These are phyloP conservation scores for Hycleus cichorii DNA, from an alignment of 1,140 invertebrate species.

Conservation along the genomic window DNA sequence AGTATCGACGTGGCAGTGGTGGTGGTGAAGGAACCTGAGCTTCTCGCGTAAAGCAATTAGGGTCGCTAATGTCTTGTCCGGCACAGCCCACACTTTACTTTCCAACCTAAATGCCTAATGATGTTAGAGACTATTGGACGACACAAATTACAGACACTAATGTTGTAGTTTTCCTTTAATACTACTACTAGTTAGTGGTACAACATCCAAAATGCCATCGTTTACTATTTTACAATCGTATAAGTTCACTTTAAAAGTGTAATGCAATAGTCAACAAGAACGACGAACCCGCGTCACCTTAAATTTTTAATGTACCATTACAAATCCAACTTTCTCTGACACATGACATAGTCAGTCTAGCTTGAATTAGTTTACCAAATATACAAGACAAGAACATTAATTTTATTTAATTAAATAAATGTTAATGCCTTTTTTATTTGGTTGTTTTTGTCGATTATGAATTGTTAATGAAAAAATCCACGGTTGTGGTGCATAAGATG, in stretches of 20 bases:
- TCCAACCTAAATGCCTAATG: conserved; percentile 30
- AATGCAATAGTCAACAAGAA: conserved; percentile 13
- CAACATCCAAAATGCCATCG: no score
- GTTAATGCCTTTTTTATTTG: no score
- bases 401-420: no score
- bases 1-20: neutral
- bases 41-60: conserved; percentile 30
- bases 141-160: conserved; percentile 28
- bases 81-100: conserved; percentile 32
- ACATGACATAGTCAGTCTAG: conserved; percentile 16
- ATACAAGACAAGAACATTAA: no score
- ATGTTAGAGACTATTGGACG: conserved; percentile 29
- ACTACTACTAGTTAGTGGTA: neutral
- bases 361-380: neutral
- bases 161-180: conserved; percentile 5
- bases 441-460: no score
- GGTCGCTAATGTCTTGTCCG: conserved; percentile 36
- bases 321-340: conserved; percentile 19
- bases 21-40: conserved; percentile 18
- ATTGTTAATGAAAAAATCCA: no score
- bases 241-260: conserved; percentile 14
- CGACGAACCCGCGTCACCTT: conserved; percentile 20
- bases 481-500: no score
- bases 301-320: conserved; percentile 18
- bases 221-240: conserved; percentile 4